phyloP scores from a whole-genome alignment of 2,113 vertebrate species.

The Dryoscopus gambensis region DNA sequence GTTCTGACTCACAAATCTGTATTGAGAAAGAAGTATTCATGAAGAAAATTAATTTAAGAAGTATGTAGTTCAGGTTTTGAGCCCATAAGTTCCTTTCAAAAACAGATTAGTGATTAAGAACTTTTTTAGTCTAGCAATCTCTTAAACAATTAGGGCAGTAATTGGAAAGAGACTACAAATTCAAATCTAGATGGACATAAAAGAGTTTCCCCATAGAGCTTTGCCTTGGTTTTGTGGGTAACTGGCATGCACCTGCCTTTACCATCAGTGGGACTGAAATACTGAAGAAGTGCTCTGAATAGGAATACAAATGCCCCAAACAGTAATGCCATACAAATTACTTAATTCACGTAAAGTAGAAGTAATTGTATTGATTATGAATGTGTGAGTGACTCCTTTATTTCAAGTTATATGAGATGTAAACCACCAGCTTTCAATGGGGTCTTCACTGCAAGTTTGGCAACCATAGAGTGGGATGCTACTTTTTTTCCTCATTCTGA shows the following conservation, averaged over 20 bases:
- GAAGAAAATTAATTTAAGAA: conserved; percentile 79
- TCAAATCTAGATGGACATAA: conserved; percentile 69
- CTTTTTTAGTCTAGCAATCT: conserved; percentile 70
- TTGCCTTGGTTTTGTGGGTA: conserved; percentile 42
- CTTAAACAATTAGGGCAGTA: conserved; percentile 74
- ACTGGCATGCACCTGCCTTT: conserved; percentile 67
- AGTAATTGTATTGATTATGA: conserved; percentile 61
- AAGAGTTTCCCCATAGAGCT: conserved; percentile 61
- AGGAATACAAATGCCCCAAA: conserved; percentile 35
- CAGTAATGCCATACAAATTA: conserved; percentile 48
- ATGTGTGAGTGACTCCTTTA: conserved; percentile 60
- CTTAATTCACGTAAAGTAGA: conserved; percentile 65
- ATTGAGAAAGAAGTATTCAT: conserved; percentile 73
- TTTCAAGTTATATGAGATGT: conserved; percentile 35
- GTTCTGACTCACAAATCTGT: conserved; percentile 63
- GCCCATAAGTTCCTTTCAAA: conserved; percentile 69
- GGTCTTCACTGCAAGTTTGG: not conserved
- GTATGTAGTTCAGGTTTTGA: conserved; percentile 70
- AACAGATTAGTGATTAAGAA: conserved; percentile 76
- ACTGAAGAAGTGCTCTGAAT: conserved; percentile 47
- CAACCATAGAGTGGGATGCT: not conserved
- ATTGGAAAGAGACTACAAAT: conserved; percentile 72
- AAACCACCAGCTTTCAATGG: conserved; percentile 16
- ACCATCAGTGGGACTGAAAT: conserved; percentile 32
- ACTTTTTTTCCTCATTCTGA: not conserved